A percentile compares a stretch with the other conserved stretches of the same genome.
phyloP scores from a whole-genome alignment of 2,113 vertebrate genomes.

The Oncorhynchus keta region DNA sequence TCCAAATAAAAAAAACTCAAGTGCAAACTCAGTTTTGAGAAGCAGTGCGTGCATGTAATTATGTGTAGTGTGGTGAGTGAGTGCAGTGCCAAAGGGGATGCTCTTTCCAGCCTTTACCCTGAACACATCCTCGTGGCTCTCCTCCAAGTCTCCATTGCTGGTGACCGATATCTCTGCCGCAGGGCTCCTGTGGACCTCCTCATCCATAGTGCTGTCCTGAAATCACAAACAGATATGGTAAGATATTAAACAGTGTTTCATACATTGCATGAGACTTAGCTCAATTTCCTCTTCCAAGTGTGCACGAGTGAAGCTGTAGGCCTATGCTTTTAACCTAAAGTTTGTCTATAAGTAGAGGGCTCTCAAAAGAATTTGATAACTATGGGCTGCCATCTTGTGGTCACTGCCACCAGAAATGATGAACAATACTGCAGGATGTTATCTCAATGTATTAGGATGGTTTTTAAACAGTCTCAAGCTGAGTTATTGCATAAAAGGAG shows the following conservation, averaged over 20 bases:
- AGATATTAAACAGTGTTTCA: constrained; percentile 18
- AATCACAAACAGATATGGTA: neutral
- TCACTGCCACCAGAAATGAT: neutral
- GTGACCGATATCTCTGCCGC: constrained; percentile 95
- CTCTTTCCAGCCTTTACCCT: constrained; percentile 73
- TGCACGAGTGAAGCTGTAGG: neutral
- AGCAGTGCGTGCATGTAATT: neutral
- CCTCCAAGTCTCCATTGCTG: constrained; percentile 90
- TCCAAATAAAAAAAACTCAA: neutral
- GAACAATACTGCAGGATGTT: no score
- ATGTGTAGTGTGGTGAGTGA: neutral
- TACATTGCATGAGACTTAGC: neutral
- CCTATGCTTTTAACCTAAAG: neutral
- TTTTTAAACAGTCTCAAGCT: no score
- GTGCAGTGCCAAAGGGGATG: neutral
- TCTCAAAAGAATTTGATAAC: neutral
- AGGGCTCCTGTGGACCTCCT: constrained; percentile 85
- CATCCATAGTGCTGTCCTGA: constrained; percentile 83
- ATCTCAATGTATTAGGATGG: no score
- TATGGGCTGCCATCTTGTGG: constrained; percentile 55
- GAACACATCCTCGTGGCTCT: constrained; percentile 78
- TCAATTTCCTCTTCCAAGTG: neutral
- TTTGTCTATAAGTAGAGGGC: neutral
- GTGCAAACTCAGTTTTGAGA: no score
- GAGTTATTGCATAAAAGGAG: no score